Conservation (phyloP, 2,113 vertebrate genomes). For the Coptodon bakossiorum region DNA sequence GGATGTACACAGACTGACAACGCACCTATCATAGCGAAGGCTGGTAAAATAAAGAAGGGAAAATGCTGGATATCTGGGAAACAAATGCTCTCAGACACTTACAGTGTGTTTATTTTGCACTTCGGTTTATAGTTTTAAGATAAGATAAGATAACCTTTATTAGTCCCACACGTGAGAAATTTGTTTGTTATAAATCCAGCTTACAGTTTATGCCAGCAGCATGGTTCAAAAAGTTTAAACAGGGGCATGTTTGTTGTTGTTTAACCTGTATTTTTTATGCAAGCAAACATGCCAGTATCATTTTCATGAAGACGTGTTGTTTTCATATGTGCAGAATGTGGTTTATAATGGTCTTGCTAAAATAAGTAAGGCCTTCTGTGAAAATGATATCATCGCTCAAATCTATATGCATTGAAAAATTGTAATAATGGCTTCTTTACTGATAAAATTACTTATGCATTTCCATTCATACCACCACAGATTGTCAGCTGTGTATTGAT, state of each 20-base stretch:
- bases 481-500: background rate
- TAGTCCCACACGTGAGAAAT: no score
- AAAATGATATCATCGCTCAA: background rate
- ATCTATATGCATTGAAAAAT: background rate
- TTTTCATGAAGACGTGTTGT: background rate
- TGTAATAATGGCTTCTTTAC: background rate
- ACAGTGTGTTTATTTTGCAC: background rate
- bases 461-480: background rate
- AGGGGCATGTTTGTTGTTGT: background rate
- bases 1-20: background rate
- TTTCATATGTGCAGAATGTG: background rate
- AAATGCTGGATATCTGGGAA: background rate
- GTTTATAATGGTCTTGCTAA: background rate
- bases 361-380: background rate
- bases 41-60: background rate
- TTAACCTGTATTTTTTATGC: background rate
- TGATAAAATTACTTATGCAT: background rate
- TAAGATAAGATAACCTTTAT: no score
- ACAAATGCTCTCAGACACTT: background rate
- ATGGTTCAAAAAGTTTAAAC: background rate
- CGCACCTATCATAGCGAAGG: background rate
- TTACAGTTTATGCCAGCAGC: background rate
- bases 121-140: background rate
- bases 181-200: background rate
- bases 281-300: background rate